phyloP scores from a whole-genome alignment of 2,113 vertebrate genomes.

The Morone chrysops region DNA sequence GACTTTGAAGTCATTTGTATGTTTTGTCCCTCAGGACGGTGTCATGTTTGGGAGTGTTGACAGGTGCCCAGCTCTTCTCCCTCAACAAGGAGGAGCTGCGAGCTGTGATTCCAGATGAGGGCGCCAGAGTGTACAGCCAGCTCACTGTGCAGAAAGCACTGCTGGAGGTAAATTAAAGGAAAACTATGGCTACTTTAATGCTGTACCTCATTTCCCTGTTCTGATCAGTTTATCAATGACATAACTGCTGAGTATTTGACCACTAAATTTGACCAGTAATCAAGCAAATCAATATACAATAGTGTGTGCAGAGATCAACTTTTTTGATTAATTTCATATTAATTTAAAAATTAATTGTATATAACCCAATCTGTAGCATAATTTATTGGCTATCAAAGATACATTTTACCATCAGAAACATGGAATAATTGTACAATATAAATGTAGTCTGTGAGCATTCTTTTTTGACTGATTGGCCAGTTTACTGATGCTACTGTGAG shows the following conservation, averaged over 20 bases:
- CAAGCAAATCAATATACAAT: too few species aligned
- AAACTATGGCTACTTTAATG: background rate
- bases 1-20: background rate
- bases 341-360: too few species aligned
- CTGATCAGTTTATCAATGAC: background rate
- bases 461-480: too few species aligned
- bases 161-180: constrained; percentile 80
- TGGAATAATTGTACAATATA: background rate
- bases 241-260: background rate
- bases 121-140: constrained; percentile 90
- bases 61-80: constrained; percentile 87
- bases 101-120: constrained; percentile 85
- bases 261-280: too few species aligned
- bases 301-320: too few species aligned
- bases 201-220: background rate
- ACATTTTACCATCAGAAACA: background rate
- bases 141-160: constrained; percentile 89
- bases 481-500: too few species aligned
- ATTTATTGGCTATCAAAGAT: background rate
- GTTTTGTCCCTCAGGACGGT: constrained; percentile 77
- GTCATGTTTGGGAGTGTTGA: constrained; percentile 82
- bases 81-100: constrained; percentile 87
- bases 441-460: background rate
- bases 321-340: too few species aligned
- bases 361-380: background rate